Evolutionary conservation across 2,113 vertebrate genomes (phyloP), one percentile per base, ranked within the genome.

Genomic region (Trinectes maculatus): DNA sequence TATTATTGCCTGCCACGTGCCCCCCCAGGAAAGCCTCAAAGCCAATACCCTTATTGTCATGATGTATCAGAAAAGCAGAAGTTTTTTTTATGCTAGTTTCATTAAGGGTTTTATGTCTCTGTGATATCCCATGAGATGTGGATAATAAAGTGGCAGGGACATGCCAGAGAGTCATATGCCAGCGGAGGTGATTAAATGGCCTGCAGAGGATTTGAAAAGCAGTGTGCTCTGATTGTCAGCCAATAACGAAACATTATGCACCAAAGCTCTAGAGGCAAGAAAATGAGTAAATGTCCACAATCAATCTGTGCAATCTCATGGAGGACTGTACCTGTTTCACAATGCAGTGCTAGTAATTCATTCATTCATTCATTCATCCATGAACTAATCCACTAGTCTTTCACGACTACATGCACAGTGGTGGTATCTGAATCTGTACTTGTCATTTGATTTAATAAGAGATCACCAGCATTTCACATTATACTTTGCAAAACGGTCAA

Each of bases 161-260:
- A 53, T 43, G 10, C 42, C 34, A 51, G 57, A 54, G 44, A 9
- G 34, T 40, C 33, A 6, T n/a, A 25, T 69, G 37, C 70, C 74
- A 59, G 25, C 54, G 39, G 48, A 85, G 31, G 57, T 63, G 75
- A 86, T 83, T 80, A 76, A 82, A 56, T 4, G 63, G 44, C 56
- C 66, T 42, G 21, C 58, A 64, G 16, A 22, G 79, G 76, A 75
- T 85, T 88, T 85, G 13, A 8, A 68, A 81, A 87, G 82, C 61
- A 63, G 65, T 84, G 49, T 40, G 59, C 55, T 70, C 73, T 85
- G 76, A 84, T 74, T 65, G 44, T 72, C 18, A 61, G 77, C 79
- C 78, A 85, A 49, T 62, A 66, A 70, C 71, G 16, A 49, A 57
- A 53, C 37, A 53, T n/a, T 19, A 8, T 77, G 39, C 1, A 52